Evolutionary conservation across 2,888 invertebrate species (phyloP).

Genomic region (Helicoverpa assulta): DNA sequence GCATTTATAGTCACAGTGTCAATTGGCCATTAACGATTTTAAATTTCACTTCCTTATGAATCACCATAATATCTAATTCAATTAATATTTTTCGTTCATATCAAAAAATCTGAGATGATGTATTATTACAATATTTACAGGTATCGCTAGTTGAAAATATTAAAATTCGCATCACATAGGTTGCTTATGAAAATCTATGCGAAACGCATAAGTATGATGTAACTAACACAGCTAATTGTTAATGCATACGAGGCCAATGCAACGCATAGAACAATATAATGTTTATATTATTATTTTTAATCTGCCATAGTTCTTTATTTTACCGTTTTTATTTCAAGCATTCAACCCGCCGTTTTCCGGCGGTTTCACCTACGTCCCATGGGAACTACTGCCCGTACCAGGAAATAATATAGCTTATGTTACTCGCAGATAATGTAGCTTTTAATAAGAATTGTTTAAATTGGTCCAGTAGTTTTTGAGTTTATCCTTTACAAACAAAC

Average conservation of each 20-base stretch:
- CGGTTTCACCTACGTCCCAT: too few relatives aligned
- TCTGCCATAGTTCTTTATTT: too few relatives aligned
- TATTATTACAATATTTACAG: neutral
- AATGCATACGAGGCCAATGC: conserved; percentile 26
- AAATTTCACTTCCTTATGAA: conserved; percentile 31
- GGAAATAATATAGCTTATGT: too few relatives aligned
- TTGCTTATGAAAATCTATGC: conserved; percentile 43
- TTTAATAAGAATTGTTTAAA: too few relatives aligned
- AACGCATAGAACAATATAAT: conserved; percentile 1
- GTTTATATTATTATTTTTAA: neutral
- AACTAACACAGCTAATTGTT: conserved; percentile 29
- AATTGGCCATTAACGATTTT: conserved; percentile 7
- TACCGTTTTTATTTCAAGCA: too few relatives aligned
- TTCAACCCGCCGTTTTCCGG: too few relatives aligned
- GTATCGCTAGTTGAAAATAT: neutral
- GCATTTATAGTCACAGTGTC: conserved; percentile 6
- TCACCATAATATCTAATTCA: neutral
- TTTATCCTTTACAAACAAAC: too few relatives aligned
- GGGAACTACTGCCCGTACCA: too few relatives aligned
- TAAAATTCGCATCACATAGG: neutral
- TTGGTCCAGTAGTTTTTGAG: too few relatives aligned
- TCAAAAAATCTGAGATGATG: too few relatives aligned
- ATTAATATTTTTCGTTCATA: neutral
- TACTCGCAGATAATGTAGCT: too few relatives aligned
- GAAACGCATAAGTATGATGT: conserved; percentile 39